Evolutionary conservation across 2,797 vertebrate genomes (phyloP), one percentile per base, ranked within the genome.

Genomic region (Dendrocincla tyrannina): DNA sequence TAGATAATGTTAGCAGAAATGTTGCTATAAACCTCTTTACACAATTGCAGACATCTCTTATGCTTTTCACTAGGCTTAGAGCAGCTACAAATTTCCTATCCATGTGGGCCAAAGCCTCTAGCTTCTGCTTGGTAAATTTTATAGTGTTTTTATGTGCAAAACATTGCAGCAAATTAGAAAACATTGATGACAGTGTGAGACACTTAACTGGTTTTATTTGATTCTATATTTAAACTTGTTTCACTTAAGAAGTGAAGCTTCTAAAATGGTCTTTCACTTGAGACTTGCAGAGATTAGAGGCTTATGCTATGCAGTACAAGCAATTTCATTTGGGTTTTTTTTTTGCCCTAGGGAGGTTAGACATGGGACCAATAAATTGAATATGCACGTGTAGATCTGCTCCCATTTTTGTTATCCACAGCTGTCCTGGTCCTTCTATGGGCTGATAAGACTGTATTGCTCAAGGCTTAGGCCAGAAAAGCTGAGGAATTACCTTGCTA

Each of bases 361-460:
- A 50, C 2, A 22, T 5, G 14, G 16, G 17, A 83, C 17, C 12
- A 41, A 11, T 53, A 56, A 66, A 81, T 19, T 11, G 17, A 72
- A 81, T 1, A 0, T 27, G 16, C 4, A 72, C 55, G 25, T 0
- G 0, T 11, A 33, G 22, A 58, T 23, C 13, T 84, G 11, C 25
- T 59, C 13, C 6, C 2, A 6, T 1, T 60, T 77, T 74, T 86
- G 16, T 68, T 89, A 81, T 53, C 39, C 30, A 10, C 14, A 60
- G 73, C 9, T 81, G 27, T 81, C 33, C 10, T 58, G 0, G 0
- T 39, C 23, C 14, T 68, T 30, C 35, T 73, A 11, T 89, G 41
- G 80, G 13, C 49, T 86, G 32, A 13, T 63, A 39, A 25, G 22
- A 64, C 20, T 86, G 22, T 70, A 3, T 18, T 91, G 44, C 42